These are phyloP conservation scores for Orthonyx spaldingii DNA, from an alignment of 2,113 vertebrate genomes.

Conservation along the genomic window DNA sequence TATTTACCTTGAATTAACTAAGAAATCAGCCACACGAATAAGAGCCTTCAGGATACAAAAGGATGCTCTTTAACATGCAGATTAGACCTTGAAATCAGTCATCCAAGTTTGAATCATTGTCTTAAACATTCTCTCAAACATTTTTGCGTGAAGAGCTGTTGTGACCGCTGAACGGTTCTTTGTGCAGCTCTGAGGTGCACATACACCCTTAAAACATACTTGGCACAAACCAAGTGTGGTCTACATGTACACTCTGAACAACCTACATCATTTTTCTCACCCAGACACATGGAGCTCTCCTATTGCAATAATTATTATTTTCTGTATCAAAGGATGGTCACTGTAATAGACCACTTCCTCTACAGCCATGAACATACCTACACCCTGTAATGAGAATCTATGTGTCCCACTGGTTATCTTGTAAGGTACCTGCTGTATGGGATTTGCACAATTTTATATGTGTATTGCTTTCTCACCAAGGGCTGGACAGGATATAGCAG, in stretches of 20 bases:
- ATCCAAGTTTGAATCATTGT: background rate
- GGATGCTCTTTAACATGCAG: background rate
- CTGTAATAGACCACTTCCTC: background rate
- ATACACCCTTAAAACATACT: background rate
- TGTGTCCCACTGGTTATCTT: background rate
- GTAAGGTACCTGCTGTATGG: background rate
- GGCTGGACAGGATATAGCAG: slow-evolving; percentile 18
- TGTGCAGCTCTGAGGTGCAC: background rate
- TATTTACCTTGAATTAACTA: background rate
- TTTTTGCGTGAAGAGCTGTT: background rate
- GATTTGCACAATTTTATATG: background rate
- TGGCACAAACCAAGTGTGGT: background rate
- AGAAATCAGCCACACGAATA: background rate
- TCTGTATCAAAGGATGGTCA: background rate
- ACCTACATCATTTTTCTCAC: background rate
- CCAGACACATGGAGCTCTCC: background rate
- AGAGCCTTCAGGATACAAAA: background rate
- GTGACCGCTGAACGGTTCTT: background rate
- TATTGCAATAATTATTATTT: background rate
- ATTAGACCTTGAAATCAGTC: background rate
- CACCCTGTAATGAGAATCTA: background rate
- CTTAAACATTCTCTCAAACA: background rate
- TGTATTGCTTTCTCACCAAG: background rate
- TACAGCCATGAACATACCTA: background rate
- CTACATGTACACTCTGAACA: background rate